phyloP scores from a whole-genome alignment of 2,113 vertebrate genomes.

The Dendrocopos noguchii region DNA sequence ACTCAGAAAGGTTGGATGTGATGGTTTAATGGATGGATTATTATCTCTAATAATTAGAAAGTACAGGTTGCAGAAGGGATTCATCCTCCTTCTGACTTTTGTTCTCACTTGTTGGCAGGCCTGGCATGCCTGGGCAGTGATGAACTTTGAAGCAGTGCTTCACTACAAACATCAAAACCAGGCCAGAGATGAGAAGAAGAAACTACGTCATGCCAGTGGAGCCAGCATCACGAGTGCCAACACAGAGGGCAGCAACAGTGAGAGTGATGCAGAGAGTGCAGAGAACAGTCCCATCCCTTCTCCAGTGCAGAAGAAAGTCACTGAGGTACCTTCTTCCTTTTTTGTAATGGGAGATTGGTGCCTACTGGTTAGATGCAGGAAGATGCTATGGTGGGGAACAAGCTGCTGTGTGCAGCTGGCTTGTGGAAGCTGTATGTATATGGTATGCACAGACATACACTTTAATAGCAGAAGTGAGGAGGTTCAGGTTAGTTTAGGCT shows the following conservation, averaged over 20 bases:
- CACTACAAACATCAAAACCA: constrained; percentile 98
- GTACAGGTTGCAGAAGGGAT: background rate
- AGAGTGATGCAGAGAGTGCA: constrained; percentile 90
- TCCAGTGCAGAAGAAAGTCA: constrained; percentile 92
- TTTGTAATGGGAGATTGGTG: background rate
- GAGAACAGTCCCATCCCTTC: constrained; percentile 94
- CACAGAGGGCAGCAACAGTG: constrained; percentile 94
- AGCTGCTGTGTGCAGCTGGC: background rate
- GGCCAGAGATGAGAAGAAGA: constrained; percentile 93
- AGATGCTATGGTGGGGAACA: background rate
- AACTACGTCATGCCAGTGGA: constrained; percentile 88
- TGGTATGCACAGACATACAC: too few species aligned
- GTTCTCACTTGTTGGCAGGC: constrained; percentile 78
- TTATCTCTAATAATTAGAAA: background rate
- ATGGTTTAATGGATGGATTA: background rate
- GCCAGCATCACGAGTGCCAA: constrained; percentile 88
- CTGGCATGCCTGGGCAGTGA: constrained; percentile 99
- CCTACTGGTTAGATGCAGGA: background rate
- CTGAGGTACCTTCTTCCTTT: constrained; percentile 80
- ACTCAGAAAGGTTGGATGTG: background rate
- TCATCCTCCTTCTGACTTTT: background rate
- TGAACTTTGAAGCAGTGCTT: constrained; percentile 98
- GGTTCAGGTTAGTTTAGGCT: background rate
- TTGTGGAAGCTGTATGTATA: background rate
- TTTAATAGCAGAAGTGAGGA: background rate